Evolutionary conservation across 2,888 invertebrate species (phyloP), one percentile per base, ranked within the genome.

Genomic region (Ophion costatus): DNA sequence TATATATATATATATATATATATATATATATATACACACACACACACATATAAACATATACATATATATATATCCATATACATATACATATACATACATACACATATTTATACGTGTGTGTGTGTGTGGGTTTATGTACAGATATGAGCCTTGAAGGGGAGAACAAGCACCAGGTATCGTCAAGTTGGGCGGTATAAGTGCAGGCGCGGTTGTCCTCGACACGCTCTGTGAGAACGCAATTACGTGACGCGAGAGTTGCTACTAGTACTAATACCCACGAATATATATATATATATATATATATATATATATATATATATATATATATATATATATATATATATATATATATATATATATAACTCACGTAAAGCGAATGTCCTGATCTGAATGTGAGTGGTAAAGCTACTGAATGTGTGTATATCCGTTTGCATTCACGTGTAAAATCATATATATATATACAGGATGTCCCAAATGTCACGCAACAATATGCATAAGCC

Each of bases 181-280:
- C 22, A 56, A 83, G 77, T 73, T 80, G 73, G 76, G 64, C 75
- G 83, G 69, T 57, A 45, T 61, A 67, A 51, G 82, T 63, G 79
- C 66, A 42, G 42, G 56, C 63, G 79, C 38, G 63, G 64, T n/a
- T 74, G 82, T 84, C 84, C 84, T 84, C 84, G 84, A 84, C 84
- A 84, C 84, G 84, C 84, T 84, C 82, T 82, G 78, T 82, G 82
- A 82, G 82, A 84, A 84, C 82, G 84, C 51, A 84, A 84, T 84
- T 84, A 84, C 84, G 84, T 79, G 78, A 84, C 82, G 82, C 75
- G 74, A 81, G 74, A 77, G 73, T 67, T 56, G 64, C 74, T 64
- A 70, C 78, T 29, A 64, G 38, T n/a, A 84, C 81, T 56, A 24
- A 63, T 71, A 70, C 51, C 45, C n/a, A 24, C 70, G 7, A 11